Base-by-base conservation (phyloP, 2,888 invertebrate genomes). In the Myathropa florea region DNA sequence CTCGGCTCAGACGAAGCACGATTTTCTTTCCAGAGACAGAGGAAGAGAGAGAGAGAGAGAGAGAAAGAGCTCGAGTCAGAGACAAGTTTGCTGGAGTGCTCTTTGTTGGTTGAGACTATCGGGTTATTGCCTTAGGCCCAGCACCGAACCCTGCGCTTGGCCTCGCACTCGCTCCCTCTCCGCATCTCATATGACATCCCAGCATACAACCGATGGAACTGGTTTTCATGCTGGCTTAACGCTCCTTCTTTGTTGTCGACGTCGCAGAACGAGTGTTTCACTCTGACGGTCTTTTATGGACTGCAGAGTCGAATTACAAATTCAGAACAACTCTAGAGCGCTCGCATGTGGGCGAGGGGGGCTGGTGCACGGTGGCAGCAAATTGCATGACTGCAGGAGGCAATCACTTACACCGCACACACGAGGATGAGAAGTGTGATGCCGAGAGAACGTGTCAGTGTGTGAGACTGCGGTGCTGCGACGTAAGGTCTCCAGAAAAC, bases 331-430 rank as follows among this genome's bases (percentile, higher is more conserved):
- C n/a, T 21, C 12, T 4, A n/a, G n/a, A n/a, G n/a, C n/a, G n/a
- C 24, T 0, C 24, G 28, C 12, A 33, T 23, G 26, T 3, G 57
- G 12, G 21, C 12, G 14, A 4, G 0, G 36, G 0, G n/a, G 65
- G 10, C 24, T 3, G 10, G 26, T n/a, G 46, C 71, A 28, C 14
- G 18, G 61, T 46, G 18, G 71, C 53, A 72, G 68, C 70, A 85
- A 85, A 85, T 85, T 85, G 81, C 76, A 80, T 80, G 75, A 71
- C 76, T 80, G 59, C 84, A 80, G 70, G 80, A 84, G 84, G 71
- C 80, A 84, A 84, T 80, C 76, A 71, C 67, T 70, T 80, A 63
- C 33, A 46, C 14, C 24, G 61, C 24, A 64, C 70, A 70, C 14
- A 63, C 10, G 28, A 46, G 33, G 33, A 33, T 33, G 33, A 33